Evolutionary conservation across 2,797 vertebrate genomes (phyloP).

Genomic region (Mustela erminea): DNA sequence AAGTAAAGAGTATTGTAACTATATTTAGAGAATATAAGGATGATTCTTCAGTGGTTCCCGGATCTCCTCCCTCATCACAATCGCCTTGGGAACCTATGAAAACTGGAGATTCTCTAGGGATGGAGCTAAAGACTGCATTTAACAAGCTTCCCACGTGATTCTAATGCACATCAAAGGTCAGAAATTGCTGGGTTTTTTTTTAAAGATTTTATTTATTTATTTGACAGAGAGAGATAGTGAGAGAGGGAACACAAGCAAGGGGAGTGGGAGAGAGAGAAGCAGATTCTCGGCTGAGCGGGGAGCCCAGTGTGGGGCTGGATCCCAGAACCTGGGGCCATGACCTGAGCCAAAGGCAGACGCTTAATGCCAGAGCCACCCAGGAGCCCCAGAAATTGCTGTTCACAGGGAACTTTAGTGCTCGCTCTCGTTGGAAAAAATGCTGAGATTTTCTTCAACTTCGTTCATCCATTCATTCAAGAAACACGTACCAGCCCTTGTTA

Average conservation of each 20-base stretch:
- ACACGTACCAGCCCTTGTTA: neutral
- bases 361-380: too few relatives aligned
- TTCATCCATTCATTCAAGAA: constrained; percentile 54
- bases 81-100: constrained; percentile 33
- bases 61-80: neutral
- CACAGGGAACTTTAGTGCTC: neutral
- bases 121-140: neutral
- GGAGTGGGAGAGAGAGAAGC: too few relatives aligned
- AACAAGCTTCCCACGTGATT: constrained; percentile 6
- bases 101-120: neutral
- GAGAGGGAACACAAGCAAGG: too few relatives aligned
- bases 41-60: neutral
- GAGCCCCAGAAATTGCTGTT: neutral
- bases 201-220: too few relatives aligned
- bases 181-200: neutral
- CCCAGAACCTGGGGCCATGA: too few relatives aligned
- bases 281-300: too few relatives aligned
- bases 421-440: constrained; percentile 43
- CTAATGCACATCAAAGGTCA: constrained; percentile 4
- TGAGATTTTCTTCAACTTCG: neutral
- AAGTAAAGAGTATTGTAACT: neutral
- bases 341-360: too few relatives aligned
- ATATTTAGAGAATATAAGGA: neutral
- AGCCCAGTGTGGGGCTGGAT: too few relatives aligned
- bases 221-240: too few relatives aligned